Conservation (phyloP, 2,888 invertebrate genomes). For the Nomada ferruginata region DNA sequence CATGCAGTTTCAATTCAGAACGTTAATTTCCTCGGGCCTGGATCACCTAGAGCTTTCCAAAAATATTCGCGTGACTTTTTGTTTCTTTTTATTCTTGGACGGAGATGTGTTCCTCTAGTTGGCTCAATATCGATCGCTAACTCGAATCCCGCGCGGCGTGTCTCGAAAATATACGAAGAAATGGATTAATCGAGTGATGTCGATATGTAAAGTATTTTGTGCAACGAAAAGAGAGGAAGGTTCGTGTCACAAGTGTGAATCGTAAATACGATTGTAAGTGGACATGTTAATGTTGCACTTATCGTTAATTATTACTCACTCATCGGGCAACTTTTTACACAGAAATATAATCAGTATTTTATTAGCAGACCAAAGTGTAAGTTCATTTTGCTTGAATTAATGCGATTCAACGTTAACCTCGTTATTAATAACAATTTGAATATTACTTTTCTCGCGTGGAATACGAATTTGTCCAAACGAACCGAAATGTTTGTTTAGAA, state of each 20-base stretch:
- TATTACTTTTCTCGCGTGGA: too few species aligned
- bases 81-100: not conserved
- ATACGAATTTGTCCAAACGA: not conserved
- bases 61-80: not conserved
- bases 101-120: not conserved
- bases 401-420: too few species aligned
- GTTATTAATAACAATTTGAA: too few species aligned
- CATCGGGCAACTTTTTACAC: too few species aligned
- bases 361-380: too few species aligned
- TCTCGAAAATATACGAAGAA: not conserved
- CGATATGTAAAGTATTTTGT: not conserved
- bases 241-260: too few species aligned
- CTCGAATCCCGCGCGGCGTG: not conserved
- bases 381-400: too few species aligned
- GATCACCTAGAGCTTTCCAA: constrained; percentile 11
- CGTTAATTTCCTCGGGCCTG: constrained; percentile 11
- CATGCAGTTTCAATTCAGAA: constrained; percentile 29
- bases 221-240: not conserved
- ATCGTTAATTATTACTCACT: too few species aligned
- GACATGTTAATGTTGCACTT: too few species aligned
- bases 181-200: not conserved
- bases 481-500: not conserved
- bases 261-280: too few species aligned
- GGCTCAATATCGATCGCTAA: constrained; percentile 7
- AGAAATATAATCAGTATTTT: too few species aligned